Evolutionary conservation across 1,140 invertebrate genomes (phyloP), one percentile per base, ranked within the genome.

Genomic region (Schmidtea mediterranea): DNA sequence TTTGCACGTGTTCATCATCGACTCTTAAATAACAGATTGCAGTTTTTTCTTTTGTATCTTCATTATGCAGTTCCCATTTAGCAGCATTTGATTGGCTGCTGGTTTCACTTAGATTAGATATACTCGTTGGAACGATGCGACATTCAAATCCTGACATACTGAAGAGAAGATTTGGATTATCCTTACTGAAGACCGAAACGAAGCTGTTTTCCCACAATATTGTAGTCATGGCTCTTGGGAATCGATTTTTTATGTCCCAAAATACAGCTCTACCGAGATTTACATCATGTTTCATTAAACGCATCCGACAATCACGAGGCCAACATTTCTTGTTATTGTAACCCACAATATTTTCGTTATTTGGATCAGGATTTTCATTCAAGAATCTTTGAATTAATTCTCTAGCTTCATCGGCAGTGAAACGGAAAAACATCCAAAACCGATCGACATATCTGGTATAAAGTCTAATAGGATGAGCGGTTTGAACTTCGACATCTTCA

Each of bases 301-400:
- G 69, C 92, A 98, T 98, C 22, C 92, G 71, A 0, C 90, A 84
- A 65, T 98, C 92, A 41, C 92, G 69, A 0, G 90, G 92, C 92
- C 90, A 98, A 61, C 92, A 98, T 62, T 98, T 98, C 66, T 98
- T 98, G 62, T 98, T 98, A 62, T 98, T 98, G 61, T 98, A 98
- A 3, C 90, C 92, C 10, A 98, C 92, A 59, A 98, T 97, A 59
- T 98, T 98, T 59, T 98, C 92, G 63, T 98, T 98, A 62, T 98
- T 98, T 0, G 92, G 92, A 74, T 98, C 92, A 0, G 92, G 92
- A 73, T 97, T 90, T 62, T 98, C 90, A 0, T 90, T 97, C 16
- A 98, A 68, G 61, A 98, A 98, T 13, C 90, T 68, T 62, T 98
- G 92, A 58, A 98, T 98, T 21, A 98, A 67, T 66, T 97, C 90